A percentile compares a stretch with the other conserved stretches of the same genome.
These are phyloP conservation scores for Gari tellinella DNA, from an alignment of 2,888 invertebrate genomes.

Conservation along the genomic window DNA sequence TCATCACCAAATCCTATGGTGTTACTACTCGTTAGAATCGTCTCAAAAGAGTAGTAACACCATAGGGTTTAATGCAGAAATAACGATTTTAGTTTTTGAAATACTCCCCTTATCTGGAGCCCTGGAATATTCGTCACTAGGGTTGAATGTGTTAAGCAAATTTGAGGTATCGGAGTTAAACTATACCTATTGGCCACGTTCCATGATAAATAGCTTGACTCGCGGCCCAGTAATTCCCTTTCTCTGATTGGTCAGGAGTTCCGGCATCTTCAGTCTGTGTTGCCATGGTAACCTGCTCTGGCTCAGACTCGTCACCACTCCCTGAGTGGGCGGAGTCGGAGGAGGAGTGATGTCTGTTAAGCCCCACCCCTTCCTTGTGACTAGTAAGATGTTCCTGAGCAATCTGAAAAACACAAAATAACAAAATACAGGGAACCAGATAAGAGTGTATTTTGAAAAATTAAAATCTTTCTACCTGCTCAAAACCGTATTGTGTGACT, in stretches of 20 bases:
- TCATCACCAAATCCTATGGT: too few relatives aligned
- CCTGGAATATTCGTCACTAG: too few relatives aligned
- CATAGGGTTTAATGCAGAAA: too few relatives aligned
- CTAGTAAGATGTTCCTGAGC: conserved; percentile 14
- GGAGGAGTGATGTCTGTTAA: conserved; percentile 15
- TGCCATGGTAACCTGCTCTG: conserved; percentile 71
- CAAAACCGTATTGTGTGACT: too few relatives aligned
- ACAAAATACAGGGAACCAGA: not conserved
- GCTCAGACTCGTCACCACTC: conserved; percentile 25
- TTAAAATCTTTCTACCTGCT: too few relatives aligned
- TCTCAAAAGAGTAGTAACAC: too few relatives aligned
- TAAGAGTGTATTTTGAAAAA: too few relatives aligned
- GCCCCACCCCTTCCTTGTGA: conserved; percentile 10
- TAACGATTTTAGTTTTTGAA: too few relatives aligned
- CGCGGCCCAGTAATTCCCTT: conserved; percentile 51
- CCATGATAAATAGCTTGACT: conserved; percentile 87
- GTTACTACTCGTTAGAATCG: too few relatives aligned
- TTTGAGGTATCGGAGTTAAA: too few relatives aligned
- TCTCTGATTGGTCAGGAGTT: conserved; percentile 19
- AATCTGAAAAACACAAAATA: conserved; percentile 15
- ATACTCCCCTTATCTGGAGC: too few relatives aligned
- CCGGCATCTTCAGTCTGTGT: conserved; percentile 45
- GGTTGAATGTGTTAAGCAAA: too few relatives aligned
- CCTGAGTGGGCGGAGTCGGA: conserved; percentile 23
- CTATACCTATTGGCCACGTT: conserved; percentile 88